Base-by-base conservation (phyloP, 2,113 vertebrate species). In the Brachyhypopomus occidentalis region DNA sequence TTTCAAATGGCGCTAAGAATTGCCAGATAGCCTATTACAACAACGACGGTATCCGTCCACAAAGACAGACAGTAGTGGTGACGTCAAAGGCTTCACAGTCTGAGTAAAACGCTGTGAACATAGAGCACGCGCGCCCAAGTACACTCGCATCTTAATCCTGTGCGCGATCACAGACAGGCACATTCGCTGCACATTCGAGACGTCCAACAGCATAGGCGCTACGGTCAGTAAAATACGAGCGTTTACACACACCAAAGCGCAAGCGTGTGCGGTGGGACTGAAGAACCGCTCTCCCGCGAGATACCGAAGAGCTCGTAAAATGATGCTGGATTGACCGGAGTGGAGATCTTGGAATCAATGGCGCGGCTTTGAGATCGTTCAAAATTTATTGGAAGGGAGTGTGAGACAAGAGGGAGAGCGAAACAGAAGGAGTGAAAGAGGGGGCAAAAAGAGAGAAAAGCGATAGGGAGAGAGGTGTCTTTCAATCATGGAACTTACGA, bases 401-500 rank as follows among this genome's bases (percentile, higher is more conserved):
- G 71, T 86, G 81, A 89, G 73, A 84, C 59, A 87, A 78, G 87
- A 75, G 89, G 84, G 85, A 58, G 82, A 45, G 85, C 62, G 74
- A 23, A 80, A 64, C 85, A 77, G 83, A 86, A 83, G 77, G 86
- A 72, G 86, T 79, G 83, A 88, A 88, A 81, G 89, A 58, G 85
- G 71, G 79, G 72, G 55, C 58, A 64, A 73, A 55, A 79, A 85
- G 62, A 30, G 30, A 81, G 38, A 76, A 87, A 88, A 85, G 89
- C 75, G 87, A 85, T 77, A 75, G 89, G 74, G 90, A 87, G 73
- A 89, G 87, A 90, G 90, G 90, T 89, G 88, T 88, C 72, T 86
- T 91, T 88, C 90, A 91, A 83, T 88, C 89, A 98, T 98, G 97
- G 96, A 98, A 95, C 95, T 99, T 90, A 96, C 95, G 91, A 95